phyloP scores from a whole-genome alignment of 92 coral and sea anemone genomes.

The Umimayanthus chanpuru region DNA sequence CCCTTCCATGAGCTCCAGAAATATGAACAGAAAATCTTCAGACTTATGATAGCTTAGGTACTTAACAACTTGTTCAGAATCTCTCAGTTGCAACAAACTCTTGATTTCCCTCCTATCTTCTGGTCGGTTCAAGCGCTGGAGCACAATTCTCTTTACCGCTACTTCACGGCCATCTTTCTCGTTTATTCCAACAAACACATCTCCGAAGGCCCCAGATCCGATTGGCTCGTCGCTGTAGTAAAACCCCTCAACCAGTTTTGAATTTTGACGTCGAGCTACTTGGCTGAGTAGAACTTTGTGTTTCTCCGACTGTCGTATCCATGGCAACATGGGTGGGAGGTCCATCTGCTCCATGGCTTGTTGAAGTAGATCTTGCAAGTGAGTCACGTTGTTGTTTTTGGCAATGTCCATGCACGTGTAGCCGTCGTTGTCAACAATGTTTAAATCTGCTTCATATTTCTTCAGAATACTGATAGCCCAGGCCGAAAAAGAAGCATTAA shows the following conservation, averaged over 20 bases:
- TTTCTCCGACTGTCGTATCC: not conserved
- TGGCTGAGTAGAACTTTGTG: not conserved
- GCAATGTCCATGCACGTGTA: not conserved
- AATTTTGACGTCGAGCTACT: not conserved
- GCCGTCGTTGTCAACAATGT: not conserved
- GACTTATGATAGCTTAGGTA: not conserved
- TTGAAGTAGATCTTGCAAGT: not conserved
- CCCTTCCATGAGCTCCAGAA: not conserved
- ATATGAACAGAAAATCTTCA: not conserved
- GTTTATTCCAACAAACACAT: too few species aligned
- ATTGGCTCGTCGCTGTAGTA: not conserved
- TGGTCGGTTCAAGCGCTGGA: not conserved
- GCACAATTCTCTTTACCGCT: not conserved
- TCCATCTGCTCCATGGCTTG: not conserved
- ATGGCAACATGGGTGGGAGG: not conserved
- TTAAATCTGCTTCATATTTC: not conserved
- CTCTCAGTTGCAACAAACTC: too few species aligned
- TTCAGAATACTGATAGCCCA: not conserved
- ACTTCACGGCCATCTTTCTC: too few species aligned
- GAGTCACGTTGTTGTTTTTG: not conserved
- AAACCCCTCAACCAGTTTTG: not conserved
- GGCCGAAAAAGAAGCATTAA: too few species aligned
- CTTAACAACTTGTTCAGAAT: not conserved
- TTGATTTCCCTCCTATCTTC: not conserved
- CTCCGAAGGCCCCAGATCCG: not conserved